Conservation (phyloP, 1,140 invertebrate genomes). For the Drosophila nikananu region DNA sequence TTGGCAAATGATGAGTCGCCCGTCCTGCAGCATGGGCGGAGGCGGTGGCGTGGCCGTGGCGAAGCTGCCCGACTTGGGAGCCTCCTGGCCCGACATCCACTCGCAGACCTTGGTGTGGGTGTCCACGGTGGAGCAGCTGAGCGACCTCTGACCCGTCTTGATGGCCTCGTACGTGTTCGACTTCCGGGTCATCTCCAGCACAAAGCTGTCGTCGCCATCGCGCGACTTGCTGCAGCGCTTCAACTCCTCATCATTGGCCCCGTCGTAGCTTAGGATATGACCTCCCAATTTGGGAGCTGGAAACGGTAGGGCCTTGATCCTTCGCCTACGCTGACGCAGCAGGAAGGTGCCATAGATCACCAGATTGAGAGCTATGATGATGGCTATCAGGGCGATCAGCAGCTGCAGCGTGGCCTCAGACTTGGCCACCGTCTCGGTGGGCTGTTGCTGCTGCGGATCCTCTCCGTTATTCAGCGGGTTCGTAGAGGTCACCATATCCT, state of each 20-base stretch:
- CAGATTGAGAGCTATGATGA: conserved; percentile 94
- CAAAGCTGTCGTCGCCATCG: conserved; percentile 83
- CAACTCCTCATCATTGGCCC: conserved; percentile 83
- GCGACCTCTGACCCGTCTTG: conserved; percentile 84
- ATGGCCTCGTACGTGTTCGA: conserved; percentile 87
- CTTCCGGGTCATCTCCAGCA: conserved; percentile 77
- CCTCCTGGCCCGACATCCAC: conserved; percentile 91
- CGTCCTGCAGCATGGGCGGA: conserved; percentile 87
- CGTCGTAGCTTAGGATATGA: conserved; percentile 77
- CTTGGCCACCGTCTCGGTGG: conserved; percentile 65
- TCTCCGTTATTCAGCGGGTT: conserved; percentile 3
- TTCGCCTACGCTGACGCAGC: conserved; percentile 70
- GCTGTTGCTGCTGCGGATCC: conserved; percentile 8
- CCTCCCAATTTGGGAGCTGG: conserved; percentile 69
- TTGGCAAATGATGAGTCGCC: conserved; percentile 80
- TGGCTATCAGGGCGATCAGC: conserved; percentile 91
- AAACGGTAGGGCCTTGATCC: conserved; percentile 50
- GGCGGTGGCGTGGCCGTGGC: conserved; percentile 85
- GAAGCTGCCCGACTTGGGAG: conserved; percentile 75
- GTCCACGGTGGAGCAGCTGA: conserved; percentile 92
- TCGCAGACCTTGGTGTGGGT: conserved; percentile 93
- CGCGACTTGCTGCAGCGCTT: conserved; percentile 78
- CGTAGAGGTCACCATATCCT: conserved; percentile 30
- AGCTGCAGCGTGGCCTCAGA: conserved; percentile 88
- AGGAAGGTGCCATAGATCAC: conserved; percentile 77